Base-by-base conservation (phyloP, 2,888 invertebrate genomes). In the Lithophane leautieri region DNA sequence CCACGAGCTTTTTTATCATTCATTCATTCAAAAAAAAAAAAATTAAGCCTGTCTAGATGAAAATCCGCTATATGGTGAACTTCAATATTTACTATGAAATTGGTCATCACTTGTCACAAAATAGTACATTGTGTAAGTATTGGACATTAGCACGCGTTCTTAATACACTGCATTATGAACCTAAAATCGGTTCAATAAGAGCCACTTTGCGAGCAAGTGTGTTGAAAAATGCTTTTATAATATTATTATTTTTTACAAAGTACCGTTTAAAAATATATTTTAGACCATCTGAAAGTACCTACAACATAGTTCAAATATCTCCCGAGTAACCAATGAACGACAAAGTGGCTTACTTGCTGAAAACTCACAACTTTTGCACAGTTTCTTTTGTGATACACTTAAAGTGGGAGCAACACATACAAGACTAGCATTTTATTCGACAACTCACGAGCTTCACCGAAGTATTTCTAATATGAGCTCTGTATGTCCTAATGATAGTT, bases 381-480 rank as follows among this genome's bases (percentile, higher is more conserved):
- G 44, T 62, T 82, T 63, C 50, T 74, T 70, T 61, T 74, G 75
- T 69, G 74, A 80, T 52, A 80, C 71, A 82, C 71, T 84, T 71
- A 58, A 62, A 66, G 44, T 71, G n/a, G 44, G 22, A 16, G 66
- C 56, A 66, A 72, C 74, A 74, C 84, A 69, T 74, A 72, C 69
- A n/a, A 34, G 19, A 50, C 60, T 40, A 66, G 60, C 34, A 40
- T 72, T 83, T 66, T 70, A 69, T 79, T 60, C 65, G 47, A 69
- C 56, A 69, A 47, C 65, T 79, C 61, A 50, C 56, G 61, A 66
- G n/a, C 60, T 78, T 40, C 7, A 19, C 42, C n/a, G 16, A 69
- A 69, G 70, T 81, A 73, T 84, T 84, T 84, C 62, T 73, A 79
- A 66, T 79, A 70, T 73, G 69, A 72, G 47, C 40, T 70, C 28